Evolutionary conservation across 2,797 vertebrate genomes (phyloP).

Genomic region (Taeniopygia guttata): DNA sequence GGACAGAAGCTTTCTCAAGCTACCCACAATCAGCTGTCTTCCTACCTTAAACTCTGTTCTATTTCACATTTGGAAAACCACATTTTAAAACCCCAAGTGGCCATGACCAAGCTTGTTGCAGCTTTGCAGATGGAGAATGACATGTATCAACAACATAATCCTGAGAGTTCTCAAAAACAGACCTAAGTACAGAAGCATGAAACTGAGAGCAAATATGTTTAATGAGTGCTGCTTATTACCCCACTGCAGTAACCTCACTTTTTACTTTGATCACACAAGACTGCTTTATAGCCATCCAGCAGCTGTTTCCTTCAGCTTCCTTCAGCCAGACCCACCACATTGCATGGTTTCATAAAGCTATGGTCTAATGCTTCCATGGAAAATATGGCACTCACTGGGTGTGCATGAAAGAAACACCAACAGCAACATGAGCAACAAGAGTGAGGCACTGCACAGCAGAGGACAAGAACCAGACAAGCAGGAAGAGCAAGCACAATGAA

Average conservation of each 20-base stretch:
- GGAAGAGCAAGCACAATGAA: not conserved
- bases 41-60: not conserved
- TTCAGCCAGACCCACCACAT: not conserved
- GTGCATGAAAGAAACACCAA: not conserved
- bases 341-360: not conserved
- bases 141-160: not conserved
- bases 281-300: not conserved
- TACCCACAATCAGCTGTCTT: not conserved
- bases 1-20: not conserved
- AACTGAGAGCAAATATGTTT: not conserved
- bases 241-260: not conserved
- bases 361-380: not conserved
- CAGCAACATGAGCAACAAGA: not conserved
- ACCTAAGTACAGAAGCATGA: not conserved
- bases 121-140: not conserved
- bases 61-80: not conserved
- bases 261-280: not conserved
- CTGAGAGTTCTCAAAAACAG: not conserved
- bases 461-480: constrained; percentile 22
- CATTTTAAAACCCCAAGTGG: not conserved
- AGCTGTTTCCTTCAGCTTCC: not conserved
- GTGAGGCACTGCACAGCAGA: rapidly evolving
- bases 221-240: not conserved
- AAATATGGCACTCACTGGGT: not conserved
- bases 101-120: not conserved